phyloP scores from a whole-genome alignment of 1,140 invertebrate species.

The Coenobita brevimanus region DNA sequence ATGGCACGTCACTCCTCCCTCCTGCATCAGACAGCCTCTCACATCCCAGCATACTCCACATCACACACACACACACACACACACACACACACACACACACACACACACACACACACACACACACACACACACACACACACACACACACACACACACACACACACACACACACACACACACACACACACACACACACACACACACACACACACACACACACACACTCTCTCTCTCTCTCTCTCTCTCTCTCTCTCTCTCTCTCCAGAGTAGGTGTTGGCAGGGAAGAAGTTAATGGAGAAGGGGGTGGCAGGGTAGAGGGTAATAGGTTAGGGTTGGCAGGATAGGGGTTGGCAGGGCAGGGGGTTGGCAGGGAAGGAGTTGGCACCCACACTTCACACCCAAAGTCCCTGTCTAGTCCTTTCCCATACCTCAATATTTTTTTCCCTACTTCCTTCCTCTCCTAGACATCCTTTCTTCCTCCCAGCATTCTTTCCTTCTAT shows the following conservation, averaged over 20 bases:
- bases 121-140: too few relatives aligned
- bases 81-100: not conserved
- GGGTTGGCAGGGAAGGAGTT: too few relatives aligned
- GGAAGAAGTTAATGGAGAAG: too few relatives aligned
- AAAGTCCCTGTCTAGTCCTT: not conserved
- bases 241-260: not conserved
- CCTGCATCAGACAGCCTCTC: too few relatives aligned
- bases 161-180: not conserved
- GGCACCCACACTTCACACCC: not conserved
- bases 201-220: slow-evolving; percentile 17
- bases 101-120: too few relatives aligned
- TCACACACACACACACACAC: slow-evolving; percentile 9
- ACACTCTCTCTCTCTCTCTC: not conserved
- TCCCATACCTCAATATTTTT: not conserved
- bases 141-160: not conserved
- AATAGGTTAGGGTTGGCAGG: too few relatives aligned
- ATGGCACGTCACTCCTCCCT: too few relatives aligned
- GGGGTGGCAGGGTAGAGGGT: too few relatives aligned
- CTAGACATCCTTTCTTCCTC: not conserved
- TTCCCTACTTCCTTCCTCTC: not conserved
- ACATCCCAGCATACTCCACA: too few relatives aligned
- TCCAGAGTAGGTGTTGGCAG: not conserved
- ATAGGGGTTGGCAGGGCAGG: too few relatives aligned
- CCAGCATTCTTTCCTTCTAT: not conserved
- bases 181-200: slow-evolving; percentile 5